Evolutionary conservation across 2,797 vertebrate species (phyloP), one percentile per base, ranked within the genome.

Genomic region (Arrhamphus sclerolepis): DNA sequence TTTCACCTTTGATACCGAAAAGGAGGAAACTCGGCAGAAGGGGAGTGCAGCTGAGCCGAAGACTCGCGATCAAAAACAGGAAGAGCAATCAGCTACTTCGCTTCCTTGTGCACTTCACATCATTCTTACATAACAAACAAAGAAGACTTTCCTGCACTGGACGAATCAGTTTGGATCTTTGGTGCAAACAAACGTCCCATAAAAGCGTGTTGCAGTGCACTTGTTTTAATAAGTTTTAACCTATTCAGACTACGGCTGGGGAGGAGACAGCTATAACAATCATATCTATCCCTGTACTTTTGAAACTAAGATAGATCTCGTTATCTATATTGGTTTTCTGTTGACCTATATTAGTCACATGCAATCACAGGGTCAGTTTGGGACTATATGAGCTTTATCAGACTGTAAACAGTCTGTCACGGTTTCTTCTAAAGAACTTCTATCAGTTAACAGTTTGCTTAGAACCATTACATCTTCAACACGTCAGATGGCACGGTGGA

Each of bases 41-140:
- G n/a, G n/a, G 34, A 69, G 28, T 0, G 31, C 24, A 53, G 66
- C 52, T 19, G 22, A 49, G 83, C 26, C 77, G 68, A 80, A 78
- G 43, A 75, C 66, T 81, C 18, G 11, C 62, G 66, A 44, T 53
- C 41, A 70, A 89, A 87, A 92, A 92, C 89, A 92, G 91, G 91
- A 92, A 91, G 87, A 66, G 66, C 81, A 86, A 86, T 88, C 88
- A 85, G 60, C 64, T 66, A 74, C 62, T 72, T 58, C 34, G 77
- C 87, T 91, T 92, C 89, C 90, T 84, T 2, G 41, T 54, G 28
- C 74, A 56, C 64, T 41, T n/a, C 1, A 50, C 50, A 65, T 43
- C 47, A 56, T 56, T 42, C 49, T 28, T 56, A 57, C 21, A 28
- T 28, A 10, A 60, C 38, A 34, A 52, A 43, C n/a, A 70, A 62